Conservation (phyloP, 2,113 vertebrate genomes). For the Aspidoscelis tigris region DNA sequence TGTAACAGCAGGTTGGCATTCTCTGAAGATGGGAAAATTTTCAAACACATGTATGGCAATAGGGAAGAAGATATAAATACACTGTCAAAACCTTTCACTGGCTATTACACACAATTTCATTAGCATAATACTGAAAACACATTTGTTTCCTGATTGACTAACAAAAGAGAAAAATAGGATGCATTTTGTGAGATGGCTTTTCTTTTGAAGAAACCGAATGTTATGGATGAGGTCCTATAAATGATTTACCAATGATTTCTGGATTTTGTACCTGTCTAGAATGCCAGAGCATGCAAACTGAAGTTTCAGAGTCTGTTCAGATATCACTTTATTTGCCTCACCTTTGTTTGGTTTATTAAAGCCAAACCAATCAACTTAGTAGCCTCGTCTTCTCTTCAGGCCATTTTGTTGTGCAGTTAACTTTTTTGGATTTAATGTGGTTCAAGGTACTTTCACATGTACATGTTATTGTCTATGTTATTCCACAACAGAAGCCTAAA, state of each 20-base stretch:
- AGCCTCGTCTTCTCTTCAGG: too few relatives aligned
- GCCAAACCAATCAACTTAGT: too few relatives aligned
- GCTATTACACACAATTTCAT: conserved; percentile 28
- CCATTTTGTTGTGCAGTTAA: too few relatives aligned
- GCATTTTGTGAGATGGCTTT: not conserved
- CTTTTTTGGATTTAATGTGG: too few relatives aligned
- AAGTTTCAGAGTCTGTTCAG: too few relatives aligned
- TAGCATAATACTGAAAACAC: conserved; percentile 37
- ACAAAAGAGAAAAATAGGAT: not conserved
- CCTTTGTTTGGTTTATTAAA: too few relatives aligned
- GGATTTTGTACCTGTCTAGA: too few relatives aligned
- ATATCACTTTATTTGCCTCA: too few relatives aligned
- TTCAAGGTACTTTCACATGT: too few relatives aligned
- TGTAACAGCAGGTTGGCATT: conserved; percentile 53
- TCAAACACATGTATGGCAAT: conserved; percentile 41
- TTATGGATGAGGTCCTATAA: not conserved
- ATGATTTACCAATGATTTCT: not conserved
- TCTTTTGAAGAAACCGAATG: not conserved
- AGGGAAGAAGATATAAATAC: conserved; percentile 37
- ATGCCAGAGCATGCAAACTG: too few relatives aligned
- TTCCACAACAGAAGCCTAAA: too few relatives aligned
- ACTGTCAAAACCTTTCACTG: conserved; percentile 39
- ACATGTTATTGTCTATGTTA: too few relatives aligned
- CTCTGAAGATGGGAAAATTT: conserved; percentile 45
- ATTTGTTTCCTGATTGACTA: conserved; percentile 14